Conservation (phyloP, 2,113 vertebrate genomes). For the western clawed frog (Xenopus tropicalis) region UCB_Xtro_10.0 CM004451.2:34415001-34415500, state of each 20-base stretch:
- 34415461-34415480: too few relatives aligned
- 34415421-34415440: conserved; percentile 99
- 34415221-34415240: too few relatives aligned
- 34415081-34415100: conserved; percentile 99
- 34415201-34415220: too few relatives aligned
- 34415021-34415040: conserved; percentile 83
- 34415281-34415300: conserved; percentile 93
- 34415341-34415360: conserved; percentile 88
- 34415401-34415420: conserved; percentile 96
- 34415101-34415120: conserved; percentile 99
- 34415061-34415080: conserved; percentile 76
- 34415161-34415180: background rate
- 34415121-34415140: conserved; percentile 93
- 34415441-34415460: conserved; percentile 76
- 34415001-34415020: conserved; percentile 81
- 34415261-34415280: conserved; percentile 78
- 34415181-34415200: background rate
- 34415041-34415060: conserved; percentile 79
- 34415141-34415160: background rate
- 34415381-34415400: conserved; percentile 96
- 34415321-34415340: conserved; percentile 99
- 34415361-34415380: conserved; percentile 98
- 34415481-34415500: too few relatives aligned
- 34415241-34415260: too few relatives aligned
- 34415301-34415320: conserved; percentile 99